phyloP scores from a whole-genome alignment of 2,888 invertebrate genomes.

The Glyphotaelius pellucidus region DNA sequence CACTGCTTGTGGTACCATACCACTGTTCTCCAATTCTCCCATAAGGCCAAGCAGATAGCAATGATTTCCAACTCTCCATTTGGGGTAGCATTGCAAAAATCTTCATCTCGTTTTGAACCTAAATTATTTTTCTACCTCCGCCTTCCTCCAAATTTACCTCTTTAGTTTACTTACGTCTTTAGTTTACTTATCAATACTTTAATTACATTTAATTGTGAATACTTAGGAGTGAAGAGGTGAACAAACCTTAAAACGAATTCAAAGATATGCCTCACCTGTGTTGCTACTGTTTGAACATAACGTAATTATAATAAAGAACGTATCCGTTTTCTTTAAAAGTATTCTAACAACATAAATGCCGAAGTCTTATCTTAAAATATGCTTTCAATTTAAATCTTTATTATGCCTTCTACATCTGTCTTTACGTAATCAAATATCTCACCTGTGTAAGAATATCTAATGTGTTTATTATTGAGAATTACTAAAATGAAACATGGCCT shows the following conservation, averaged over 20 bases:
- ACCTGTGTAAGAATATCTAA: no score
- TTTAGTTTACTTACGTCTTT: not conserved
- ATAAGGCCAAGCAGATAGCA: no score
- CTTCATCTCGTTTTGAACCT: not conserved
- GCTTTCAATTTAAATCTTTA: not conserved
- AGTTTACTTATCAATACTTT: not conserved
- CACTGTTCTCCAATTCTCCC: no score
- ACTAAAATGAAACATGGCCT: no score
- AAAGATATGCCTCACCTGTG: not conserved
- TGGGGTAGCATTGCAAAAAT: no score
- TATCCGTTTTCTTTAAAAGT: not conserved
- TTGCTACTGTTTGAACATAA: not conserved
- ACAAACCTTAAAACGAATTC: conserved; percentile 9
- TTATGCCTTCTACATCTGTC: not conserved
- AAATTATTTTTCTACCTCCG: not conserved
- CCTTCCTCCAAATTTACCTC: not conserved
- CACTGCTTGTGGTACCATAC: no score
- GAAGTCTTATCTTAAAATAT: not conserved
- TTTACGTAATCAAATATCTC: no score
- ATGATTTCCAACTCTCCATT: no score
- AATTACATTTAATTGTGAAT: not conserved
- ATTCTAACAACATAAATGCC: not conserved
- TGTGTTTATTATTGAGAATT: no score
- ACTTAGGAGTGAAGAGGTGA: not conserved
- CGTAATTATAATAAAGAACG: not conserved